phyloP scores from a whole-genome alignment of 2,797 vertebrate species.

The Rhincodon typus region DNA sequence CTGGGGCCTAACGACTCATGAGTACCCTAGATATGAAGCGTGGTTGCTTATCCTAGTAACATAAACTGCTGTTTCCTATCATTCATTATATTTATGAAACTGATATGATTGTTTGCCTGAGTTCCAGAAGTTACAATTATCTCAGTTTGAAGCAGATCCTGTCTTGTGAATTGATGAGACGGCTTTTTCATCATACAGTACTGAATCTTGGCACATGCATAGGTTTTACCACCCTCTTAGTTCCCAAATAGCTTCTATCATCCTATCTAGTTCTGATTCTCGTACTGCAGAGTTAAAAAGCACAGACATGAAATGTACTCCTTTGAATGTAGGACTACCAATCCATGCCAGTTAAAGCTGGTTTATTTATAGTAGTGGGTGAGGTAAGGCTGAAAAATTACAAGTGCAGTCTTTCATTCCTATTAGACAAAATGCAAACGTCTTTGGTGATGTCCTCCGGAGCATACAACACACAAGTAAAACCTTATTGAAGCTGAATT shows the following conservation, averaged over 20 bases:
- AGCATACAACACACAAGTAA: neutral
- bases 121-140: too few relatives aligned
- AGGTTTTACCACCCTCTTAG: neutral
- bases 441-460: neutral
- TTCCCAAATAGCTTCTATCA: neutral
- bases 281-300: neutral
- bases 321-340: neutral
- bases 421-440: neutral
- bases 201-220: neutral
- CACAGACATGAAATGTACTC: neutral
- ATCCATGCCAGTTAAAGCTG: neutral
- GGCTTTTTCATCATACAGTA: neutral
- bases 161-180: neutral
- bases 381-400: neutral
- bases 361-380: neutral
- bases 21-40: neutral
- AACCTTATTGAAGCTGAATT: neutral
- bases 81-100: neutral
- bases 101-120: neutral
- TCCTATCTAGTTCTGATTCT: neutral
- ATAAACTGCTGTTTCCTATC: neutral
- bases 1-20: neutral
- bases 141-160: conserved; percentile 1
- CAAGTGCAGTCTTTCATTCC: neutral
- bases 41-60: conserved; percentile 13